Percentiles rank a stretch among this genome's conserved stretches.
Evolutionary conservation across 2,797 vertebrate genomes (phyloP).

Genomic region (Bryconaethiops microstoma): DNA sequence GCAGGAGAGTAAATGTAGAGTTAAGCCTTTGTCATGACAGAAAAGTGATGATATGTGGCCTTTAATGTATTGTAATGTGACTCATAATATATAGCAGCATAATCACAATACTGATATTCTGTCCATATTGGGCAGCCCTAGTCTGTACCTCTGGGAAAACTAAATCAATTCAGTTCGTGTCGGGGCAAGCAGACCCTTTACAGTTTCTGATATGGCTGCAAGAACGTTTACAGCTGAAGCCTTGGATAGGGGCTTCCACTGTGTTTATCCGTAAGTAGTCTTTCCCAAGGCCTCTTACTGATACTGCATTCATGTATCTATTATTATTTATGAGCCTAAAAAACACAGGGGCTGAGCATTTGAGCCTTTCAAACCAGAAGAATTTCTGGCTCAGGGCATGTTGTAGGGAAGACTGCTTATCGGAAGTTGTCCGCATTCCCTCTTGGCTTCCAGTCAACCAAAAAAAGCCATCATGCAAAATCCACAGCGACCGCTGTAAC

Average conservation of each 20-base stretch:
- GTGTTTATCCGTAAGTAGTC: not conserved
- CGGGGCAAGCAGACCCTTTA: not conserved
- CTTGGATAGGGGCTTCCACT: not conserved
- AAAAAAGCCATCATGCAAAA: slow-evolving; percentile 42
- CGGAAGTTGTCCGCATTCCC: slow-evolving; percentile 33
- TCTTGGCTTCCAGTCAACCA: slow-evolving; percentile 30
- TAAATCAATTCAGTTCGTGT: not conserved
- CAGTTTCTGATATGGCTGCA: not conserved
- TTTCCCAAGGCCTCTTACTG: not conserved
- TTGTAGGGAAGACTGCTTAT: slow-evolving; percentile 21
- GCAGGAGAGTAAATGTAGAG: no score
- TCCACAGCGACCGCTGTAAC: slow-evolving; percentile 41
- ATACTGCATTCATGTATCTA: not conserved
- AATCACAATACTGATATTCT: no score
- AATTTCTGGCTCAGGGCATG: slow-evolving; percentile 12
- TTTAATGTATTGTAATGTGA: no score
- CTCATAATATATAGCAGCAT: no score
- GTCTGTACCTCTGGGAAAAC: not conserved
- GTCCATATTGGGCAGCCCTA: no score
- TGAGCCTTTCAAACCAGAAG: not conserved
- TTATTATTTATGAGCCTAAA: slow-evolving; percentile 18
- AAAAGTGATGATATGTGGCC: no score
- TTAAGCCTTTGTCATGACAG: no score
- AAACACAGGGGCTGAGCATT: not conserved
- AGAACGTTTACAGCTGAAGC: not conserved